Conservation (phyloP, 2,797 vertebrate genomes). For the Chrosomus eos region DNA sequence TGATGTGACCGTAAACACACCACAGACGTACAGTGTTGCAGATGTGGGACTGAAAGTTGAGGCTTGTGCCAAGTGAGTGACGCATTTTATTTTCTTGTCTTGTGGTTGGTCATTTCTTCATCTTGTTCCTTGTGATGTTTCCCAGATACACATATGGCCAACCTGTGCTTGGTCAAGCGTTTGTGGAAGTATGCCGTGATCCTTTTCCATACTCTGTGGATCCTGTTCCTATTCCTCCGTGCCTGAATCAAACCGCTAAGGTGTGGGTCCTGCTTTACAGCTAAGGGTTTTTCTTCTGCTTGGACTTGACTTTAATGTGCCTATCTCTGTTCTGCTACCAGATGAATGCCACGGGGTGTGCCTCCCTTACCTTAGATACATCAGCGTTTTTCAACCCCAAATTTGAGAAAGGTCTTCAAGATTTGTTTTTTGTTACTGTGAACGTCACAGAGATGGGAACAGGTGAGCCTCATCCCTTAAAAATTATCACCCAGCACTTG, state of each 20-base stretch:
- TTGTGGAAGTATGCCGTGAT: conserved; percentile 13
- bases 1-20: background rate
- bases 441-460: conserved; percentile 52
- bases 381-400: conserved; percentile 18
- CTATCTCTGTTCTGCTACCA: background rate
- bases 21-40: background rate
- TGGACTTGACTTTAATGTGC: background rate
- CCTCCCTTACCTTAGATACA: background rate
- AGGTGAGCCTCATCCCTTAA: conserved; percentile 35
- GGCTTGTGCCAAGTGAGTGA: conserved; percentile 11
- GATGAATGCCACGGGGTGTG: conserved; percentile 45
- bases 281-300: too few relatives aligned
- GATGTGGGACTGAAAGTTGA: background rate
- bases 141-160: background rate
- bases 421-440: background rate
- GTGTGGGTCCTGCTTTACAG: background rate
- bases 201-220: background rate
- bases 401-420: background rate
- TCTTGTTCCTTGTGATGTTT: background rate
- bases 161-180: background rate
- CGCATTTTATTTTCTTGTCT: background rate
- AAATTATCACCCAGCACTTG: too few relatives aligned
- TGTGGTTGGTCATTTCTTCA: background rate
- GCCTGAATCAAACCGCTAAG: background rate
- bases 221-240: background rate